Evolutionary conservation across 2,113 vertebrate species (phyloP).

Genomic region (Rafetus swinhoei): DNA sequence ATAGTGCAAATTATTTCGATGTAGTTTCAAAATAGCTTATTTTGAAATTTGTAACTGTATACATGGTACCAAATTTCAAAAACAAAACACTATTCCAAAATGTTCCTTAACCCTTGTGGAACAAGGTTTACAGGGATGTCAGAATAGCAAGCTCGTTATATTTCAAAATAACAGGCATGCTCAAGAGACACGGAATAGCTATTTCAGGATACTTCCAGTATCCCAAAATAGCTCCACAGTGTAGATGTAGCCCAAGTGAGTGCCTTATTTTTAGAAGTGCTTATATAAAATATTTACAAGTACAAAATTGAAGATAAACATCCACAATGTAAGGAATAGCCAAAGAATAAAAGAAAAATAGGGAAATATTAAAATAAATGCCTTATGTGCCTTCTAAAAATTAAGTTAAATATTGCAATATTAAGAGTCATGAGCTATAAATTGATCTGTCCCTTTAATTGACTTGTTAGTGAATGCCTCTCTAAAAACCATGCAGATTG

Average conservation of each 20-base stretch:
- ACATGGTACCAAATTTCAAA: not conserved
- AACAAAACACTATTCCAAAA: too few relatives aligned
- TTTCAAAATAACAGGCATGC: too few relatives aligned
- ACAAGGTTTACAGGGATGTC: too few relatives aligned
- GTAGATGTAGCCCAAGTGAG: not conserved
- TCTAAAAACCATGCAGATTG: not conserved
- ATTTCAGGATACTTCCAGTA: too few relatives aligned
- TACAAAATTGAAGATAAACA: conserved; percentile 39
- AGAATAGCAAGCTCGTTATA: too few relatives aligned
- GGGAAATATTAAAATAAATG: conserved; percentile 47
- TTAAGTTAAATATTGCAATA: not conserved
- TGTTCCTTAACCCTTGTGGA: too few relatives aligned
- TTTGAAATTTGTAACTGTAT: not conserved
- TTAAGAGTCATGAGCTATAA: conserved; percentile 24
- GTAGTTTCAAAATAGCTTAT: too few relatives aligned
- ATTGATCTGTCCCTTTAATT: not conserved
- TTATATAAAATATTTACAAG: conserved; percentile 24
- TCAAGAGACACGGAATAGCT: too few relatives aligned
- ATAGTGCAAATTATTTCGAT: too few relatives aligned
- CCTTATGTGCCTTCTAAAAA: conserved; percentile 9
- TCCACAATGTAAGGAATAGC: conserved; percentile 32
- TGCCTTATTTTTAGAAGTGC: conserved; percentile 21
- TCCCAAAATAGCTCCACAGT: too few relatives aligned
- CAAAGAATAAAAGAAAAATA: conserved; percentile 15
- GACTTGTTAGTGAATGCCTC: not conserved